A percentile compares a stretch with the other conserved stretches of the same genome.
Conservation (phyloP, 2,888 invertebrate species). For the Candidula unifasciata region DNA sequence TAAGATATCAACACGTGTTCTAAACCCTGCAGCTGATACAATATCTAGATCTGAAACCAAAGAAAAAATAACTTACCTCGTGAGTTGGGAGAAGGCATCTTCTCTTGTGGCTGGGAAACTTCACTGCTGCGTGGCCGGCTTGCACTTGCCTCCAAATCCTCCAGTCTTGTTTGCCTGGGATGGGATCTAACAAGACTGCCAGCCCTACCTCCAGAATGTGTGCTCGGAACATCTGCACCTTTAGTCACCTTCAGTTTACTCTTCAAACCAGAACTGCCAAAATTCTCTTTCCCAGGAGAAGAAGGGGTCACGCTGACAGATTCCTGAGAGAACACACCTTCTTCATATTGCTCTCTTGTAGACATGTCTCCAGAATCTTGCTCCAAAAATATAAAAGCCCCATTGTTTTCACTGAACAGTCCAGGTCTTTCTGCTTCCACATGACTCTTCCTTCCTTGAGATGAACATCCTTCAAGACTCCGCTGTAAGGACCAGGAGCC, state of each 20-base stretch:
- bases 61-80: constrained; percentile 29
- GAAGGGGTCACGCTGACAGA: constrained; percentile 13
- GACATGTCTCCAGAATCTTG: constrained; percentile 30
- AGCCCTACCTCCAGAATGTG: background rate
- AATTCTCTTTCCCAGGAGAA: constrained; percentile 47
- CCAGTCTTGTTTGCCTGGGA: constrained; percentile 15
- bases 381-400: constrained; percentile 34
- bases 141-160: constrained; percentile 22
- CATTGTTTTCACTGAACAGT: constrained; percentile 45
- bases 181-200: background rate
- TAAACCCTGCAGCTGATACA: background rate
- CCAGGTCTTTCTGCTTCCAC: constrained; percentile 42
- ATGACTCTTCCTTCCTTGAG: background rate
- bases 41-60: background rate
- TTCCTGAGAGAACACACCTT: background rate
- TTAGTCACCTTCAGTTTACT: background rate
- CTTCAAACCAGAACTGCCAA: background rate
- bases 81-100: constrained; percentile 47
- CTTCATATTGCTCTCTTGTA: background rate
- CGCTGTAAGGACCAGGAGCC: background rate
- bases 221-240: background rate
- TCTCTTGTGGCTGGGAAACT: constrained; percentile 40
- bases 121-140: constrained; percentile 13
- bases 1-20: too few relatives aligned
- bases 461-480: background rate